Percentiles rank a stretch among this genome's conserved stretches.
phyloP scores from a whole-genome alignment of 2,797 vertebrate genomes.

The Sphenodon punctatus region DNA sequence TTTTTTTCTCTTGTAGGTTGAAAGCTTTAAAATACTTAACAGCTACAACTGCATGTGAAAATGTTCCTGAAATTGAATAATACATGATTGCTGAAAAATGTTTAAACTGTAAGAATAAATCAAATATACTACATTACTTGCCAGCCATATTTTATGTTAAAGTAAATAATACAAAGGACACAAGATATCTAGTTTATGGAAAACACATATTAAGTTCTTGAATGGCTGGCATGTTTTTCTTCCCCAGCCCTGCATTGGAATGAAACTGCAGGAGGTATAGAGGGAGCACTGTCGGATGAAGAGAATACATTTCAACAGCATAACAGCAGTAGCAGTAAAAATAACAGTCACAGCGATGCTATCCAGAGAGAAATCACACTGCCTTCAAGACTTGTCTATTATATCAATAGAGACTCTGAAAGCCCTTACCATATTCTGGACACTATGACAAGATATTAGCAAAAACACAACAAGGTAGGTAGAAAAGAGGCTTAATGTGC shows the following conservation, averaged over 20 bases:
- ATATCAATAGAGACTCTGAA: slow-evolving; percentile 92
- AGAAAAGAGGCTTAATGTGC: slow-evolving; percentile 10
- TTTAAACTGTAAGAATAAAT: slow-evolving; percentile 12
- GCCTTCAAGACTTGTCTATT: slow-evolving; percentile 95
- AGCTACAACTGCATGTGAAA: not conserved
- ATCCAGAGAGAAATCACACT: slow-evolving; percentile 86
- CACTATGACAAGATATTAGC: slow-evolving; percentile 88
- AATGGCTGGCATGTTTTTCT: slow-evolving; percentile 50
- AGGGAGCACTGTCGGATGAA: slow-evolving; percentile 65
- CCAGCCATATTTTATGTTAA: slow-evolving; percentile 15
- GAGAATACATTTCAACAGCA: slow-evolving; percentile 70
- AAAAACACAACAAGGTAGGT: slow-evolving; percentile 87
- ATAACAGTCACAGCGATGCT: slow-evolving; percentile 79
- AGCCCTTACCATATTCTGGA: slow-evolving; percentile 94
- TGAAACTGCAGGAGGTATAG: slow-evolving; percentile 71
- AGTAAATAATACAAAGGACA: not conserved
- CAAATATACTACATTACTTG: not conserved
- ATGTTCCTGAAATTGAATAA: slow-evolving; percentile 2
- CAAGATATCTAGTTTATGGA: not conserved
- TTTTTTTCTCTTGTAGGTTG: not conserved
- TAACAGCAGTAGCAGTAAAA: slow-evolving; percentile 70
- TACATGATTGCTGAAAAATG: not conserved
- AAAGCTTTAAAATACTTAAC: slow-evolving; percentile 25
- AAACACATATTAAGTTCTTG: slow-evolving; percentile 14
- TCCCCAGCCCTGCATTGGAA: slow-evolving; percentile 75